These are phyloP conservation scores for Thymelicus lineola DNA, from an alignment of 2,888 invertebrate species.

Conservation along the genomic window DNA sequence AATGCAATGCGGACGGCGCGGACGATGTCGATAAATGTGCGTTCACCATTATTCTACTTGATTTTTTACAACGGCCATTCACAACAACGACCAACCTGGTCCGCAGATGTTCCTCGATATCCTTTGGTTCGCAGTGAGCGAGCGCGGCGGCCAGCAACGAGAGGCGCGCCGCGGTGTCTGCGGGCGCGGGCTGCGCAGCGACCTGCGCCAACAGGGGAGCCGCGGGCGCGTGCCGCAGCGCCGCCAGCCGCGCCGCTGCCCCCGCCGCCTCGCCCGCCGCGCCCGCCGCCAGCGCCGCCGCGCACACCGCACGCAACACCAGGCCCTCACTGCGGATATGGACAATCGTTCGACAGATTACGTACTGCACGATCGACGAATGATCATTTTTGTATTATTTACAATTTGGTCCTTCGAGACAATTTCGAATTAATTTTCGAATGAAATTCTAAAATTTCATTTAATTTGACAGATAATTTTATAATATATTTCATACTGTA, in stretches of 20 bases:
- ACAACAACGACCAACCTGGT: conserved; percentile 50
- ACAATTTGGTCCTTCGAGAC: no score
- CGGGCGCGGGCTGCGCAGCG: conserved; percentile 59
- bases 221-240: conserved; percentile 53
- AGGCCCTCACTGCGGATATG: conserved; percentile 56
- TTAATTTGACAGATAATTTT: no score
- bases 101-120: conserved; percentile 54
- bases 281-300: conserved; percentile 51
- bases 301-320: conserved; percentile 61
- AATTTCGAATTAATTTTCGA: no score
- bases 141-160: conserved; percentile 63
- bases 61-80: no score
- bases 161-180: conserved; percentile 54
- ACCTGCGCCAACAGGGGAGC: conserved; percentile 54
- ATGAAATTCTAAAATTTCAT: no score
- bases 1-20: no score
- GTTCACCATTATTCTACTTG: no score
- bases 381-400: no score
- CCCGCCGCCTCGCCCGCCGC: conserved; percentile 51
- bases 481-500: no score
- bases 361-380: no score
- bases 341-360: no score
- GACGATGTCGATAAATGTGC: no score
- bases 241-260: conserved; percentile 58
- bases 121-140: conserved; percentile 46